Percentiles rank a stretch among this genome's conserved stretches.
Evolutionary conservation across 2,797 vertebrate genomes (phyloP).

Genomic region (Acanthiza pusilla): DNA sequence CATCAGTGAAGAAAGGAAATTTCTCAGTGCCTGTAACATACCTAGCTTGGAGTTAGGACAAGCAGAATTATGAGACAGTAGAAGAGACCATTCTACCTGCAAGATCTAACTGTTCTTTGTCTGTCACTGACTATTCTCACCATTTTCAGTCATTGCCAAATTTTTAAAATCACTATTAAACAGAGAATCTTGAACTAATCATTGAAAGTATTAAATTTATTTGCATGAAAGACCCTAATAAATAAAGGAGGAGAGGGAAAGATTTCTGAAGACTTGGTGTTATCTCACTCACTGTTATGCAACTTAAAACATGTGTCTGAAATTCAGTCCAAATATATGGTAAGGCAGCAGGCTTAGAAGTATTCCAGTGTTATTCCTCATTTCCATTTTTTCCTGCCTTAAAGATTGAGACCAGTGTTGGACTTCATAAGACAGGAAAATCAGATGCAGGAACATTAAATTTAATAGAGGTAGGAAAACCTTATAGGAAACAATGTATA

Average conservation of each 20-base stretch:
- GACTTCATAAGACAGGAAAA: neutral
- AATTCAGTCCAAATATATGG: neutral
- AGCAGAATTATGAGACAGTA: neutral
- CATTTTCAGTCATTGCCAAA: neutral
- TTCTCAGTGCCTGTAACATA: neutral
- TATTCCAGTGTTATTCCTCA: neutral
- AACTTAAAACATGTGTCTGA: neutral
- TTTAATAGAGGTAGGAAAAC: neutral
- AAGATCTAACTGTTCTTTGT: neutral
- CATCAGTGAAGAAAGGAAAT: neutral
- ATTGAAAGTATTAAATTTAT: neutral
- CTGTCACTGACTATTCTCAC: neutral
- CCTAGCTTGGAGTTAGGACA: neutral
- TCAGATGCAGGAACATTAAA: neutral
- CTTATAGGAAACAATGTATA: neutral
- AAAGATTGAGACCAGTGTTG: neutral
- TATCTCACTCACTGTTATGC: neutral
- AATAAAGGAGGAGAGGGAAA: neutral
- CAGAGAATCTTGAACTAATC: neutral
- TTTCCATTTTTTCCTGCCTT: neutral
- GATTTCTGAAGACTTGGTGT: neutral
- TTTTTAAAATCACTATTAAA: neutral
- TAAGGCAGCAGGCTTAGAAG: neutral
- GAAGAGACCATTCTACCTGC: neutral
- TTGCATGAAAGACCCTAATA: neutral